Evolutionary conservation across 2,113 vertebrate species (phyloP).

Genomic region (Dasyornis broadbenti): DNA sequence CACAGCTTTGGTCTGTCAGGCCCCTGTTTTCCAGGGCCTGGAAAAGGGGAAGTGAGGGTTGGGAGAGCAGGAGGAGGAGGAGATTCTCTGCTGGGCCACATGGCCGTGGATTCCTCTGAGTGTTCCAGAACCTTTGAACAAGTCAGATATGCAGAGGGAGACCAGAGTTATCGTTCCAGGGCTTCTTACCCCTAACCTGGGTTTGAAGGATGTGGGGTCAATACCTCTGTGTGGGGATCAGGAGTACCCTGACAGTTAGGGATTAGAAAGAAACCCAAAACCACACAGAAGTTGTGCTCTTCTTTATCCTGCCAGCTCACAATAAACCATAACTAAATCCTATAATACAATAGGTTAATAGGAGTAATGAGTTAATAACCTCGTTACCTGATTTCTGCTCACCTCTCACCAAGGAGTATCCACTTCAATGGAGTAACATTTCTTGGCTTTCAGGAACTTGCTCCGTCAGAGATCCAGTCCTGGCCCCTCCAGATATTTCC

Average conservation of each 20-base stretch:
- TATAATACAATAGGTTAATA: no score
- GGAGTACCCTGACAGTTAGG: neutral
- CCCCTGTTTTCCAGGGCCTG: neutral
- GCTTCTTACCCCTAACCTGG: conserved; percentile 46
- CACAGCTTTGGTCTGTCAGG: neutral
- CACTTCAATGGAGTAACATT: neutral
- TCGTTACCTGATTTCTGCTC: neutral
- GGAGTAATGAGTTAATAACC: neutral
- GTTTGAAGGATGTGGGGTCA: conserved; percentile 59
- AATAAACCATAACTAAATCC: neutral
- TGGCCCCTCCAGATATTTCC: neutral
- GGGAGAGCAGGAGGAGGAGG: neutral
- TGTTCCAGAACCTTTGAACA: neutral
- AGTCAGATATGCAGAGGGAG: conserved; percentile 64
- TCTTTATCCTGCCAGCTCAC: neutral
- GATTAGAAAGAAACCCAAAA: neutral
- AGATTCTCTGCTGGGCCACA: neutral
- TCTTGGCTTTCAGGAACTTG: neutral
- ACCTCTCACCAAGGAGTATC: neutral
- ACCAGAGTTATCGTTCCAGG: conserved; percentile 42
- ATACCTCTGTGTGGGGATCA: conserved; percentile 65
- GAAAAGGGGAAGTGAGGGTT: neutral
- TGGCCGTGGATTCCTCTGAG: neutral
- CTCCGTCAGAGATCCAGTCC: neutral
- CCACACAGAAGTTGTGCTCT: neutral